phyloP scores from a whole-genome alignment of 2,888 invertebrate genomes.

The Drosophila antonietae region DNA sequence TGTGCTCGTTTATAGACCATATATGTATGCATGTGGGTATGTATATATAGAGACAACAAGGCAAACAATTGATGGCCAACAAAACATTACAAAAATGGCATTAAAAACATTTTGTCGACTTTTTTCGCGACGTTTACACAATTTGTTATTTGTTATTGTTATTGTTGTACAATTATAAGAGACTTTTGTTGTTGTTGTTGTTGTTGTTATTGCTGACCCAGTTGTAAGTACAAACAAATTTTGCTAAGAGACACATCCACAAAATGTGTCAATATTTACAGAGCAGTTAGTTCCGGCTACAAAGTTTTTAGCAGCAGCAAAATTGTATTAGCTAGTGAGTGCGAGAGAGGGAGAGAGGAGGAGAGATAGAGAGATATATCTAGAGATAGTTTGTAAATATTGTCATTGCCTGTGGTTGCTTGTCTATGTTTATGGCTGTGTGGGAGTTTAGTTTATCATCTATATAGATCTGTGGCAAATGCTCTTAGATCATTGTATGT shows the following conservation, averaged over 20 bases:
- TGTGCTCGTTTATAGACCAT: not conserved
- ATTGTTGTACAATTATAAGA: constrained; percentile 37
- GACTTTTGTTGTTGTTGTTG: constrained; percentile 20
- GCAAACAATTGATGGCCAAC: constrained; percentile 47
- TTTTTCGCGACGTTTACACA: constrained; percentile 66
- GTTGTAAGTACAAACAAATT: constrained; percentile 74
- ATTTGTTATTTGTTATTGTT: constrained; percentile 36
- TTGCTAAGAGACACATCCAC: constrained; percentile 58
- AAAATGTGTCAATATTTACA: constrained; percentile 72
- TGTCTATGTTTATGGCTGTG: not conserved
- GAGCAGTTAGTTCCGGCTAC: constrained; percentile 73
- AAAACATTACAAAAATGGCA: constrained; percentile 50
- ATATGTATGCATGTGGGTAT: not conserved
- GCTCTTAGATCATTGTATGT: constrained; percentile 1
- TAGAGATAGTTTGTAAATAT: constrained; percentile 21
- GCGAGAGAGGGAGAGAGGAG: not conserved
- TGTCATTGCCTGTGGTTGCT: constrained; percentile 11
- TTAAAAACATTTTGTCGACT: constrained; percentile 55
- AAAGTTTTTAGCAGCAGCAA: constrained; percentile 47
- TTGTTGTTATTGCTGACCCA: constrained; percentile 56
- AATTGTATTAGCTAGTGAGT: not conserved
- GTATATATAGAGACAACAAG: constrained; percentile 24
- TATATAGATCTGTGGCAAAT: constrained; percentile 4
- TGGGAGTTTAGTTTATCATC: constrained; percentile 5
- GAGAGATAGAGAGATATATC: not conserved